phyloP scores from a whole-genome alignment of 2,113 vertebrate species.

The Corythornis cristatus region DNA sequence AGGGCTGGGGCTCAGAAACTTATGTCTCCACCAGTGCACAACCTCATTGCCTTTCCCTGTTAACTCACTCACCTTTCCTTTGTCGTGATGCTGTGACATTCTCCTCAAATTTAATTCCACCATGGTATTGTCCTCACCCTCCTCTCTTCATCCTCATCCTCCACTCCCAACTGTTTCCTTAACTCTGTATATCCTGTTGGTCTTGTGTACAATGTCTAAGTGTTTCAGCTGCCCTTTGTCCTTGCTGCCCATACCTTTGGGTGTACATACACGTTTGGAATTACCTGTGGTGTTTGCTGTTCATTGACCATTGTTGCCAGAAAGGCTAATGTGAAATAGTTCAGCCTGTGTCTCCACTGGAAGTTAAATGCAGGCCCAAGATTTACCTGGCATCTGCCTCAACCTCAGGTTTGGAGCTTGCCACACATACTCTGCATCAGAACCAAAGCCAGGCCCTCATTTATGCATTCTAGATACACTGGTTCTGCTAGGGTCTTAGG shows the following conservation, averaged over 20 bases:
- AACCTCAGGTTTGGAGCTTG: neutral
- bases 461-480: neutral
- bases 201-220: neutral
- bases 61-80: neutral
- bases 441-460: neutral
- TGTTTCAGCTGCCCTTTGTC: neutral
- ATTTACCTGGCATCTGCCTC: neutral
- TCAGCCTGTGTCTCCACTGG: neutral
- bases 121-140: neutral
- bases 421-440: neutral
- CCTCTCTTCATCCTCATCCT: neutral
- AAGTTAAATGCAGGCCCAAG: neutral
- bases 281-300: neutral
- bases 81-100: neutral
- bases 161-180: neutral
- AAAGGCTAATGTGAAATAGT: neutral
- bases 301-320: fast-evolving
- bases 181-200: neutral
- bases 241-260: neutral
- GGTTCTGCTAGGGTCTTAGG: neutral
- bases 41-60: neutral
- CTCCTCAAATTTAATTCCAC: neutral
- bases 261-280: neutral
- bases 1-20: neutral
- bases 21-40: neutral